These are phyloP conservation scores for Jacana jacana DNA, from an alignment of 2,113 vertebrate species.

Conservation along the genomic window DNA sequence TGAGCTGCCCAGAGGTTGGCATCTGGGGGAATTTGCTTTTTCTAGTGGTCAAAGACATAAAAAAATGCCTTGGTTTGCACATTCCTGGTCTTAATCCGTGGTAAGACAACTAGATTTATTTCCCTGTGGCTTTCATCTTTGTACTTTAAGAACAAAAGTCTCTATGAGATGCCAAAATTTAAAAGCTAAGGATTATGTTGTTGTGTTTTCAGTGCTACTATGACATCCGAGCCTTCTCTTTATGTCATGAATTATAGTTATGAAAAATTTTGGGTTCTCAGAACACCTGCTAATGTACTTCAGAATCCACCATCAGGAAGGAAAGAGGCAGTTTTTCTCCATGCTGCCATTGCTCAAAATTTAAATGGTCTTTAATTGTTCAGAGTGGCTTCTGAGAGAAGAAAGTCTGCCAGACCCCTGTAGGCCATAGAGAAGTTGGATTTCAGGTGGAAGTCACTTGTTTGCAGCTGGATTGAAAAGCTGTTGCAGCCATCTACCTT, in stretches of 20 bases:
- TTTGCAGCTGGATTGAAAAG: background rate
- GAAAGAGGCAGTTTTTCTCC: background rate
- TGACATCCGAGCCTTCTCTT: background rate
- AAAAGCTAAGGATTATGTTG: background rate
- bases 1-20: background rate
- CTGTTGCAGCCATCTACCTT: background rate
- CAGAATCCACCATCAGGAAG: background rate
- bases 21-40: background rate
- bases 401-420: background rate
- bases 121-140: background rate
- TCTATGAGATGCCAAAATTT: background rate
- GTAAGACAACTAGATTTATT: background rate
- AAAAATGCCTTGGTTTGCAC: background rate
- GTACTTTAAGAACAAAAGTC: background rate
- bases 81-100: background rate
- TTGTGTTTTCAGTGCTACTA: background rate
- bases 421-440: background rate
- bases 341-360: background rate
- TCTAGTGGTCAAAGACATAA: background rate
- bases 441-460: background rate
- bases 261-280: background rate
- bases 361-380: background rate
- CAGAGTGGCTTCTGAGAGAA: background rate
- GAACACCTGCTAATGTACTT: background rate
- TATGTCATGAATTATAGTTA: constrained; percentile 5